Conservation (phyloP, 2,797 vertebrate species). For the Oceanodroma leucorhoa region DNA sequence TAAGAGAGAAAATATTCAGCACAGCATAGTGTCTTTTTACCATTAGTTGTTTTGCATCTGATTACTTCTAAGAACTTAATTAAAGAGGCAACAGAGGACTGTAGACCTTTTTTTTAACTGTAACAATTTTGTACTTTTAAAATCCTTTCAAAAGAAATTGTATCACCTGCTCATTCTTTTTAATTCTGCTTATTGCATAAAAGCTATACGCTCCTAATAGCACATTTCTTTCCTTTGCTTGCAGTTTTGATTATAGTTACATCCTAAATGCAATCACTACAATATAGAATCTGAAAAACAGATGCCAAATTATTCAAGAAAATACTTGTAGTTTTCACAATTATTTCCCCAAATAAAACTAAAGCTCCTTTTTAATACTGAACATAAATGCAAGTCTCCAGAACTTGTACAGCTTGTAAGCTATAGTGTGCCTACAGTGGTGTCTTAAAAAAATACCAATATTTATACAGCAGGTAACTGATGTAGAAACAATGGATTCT, state of each 20-base stretch:
- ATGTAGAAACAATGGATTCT: background rate
- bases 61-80: slow-evolving; percentile 74
- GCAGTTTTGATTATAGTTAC: background rate
- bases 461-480: background rate
- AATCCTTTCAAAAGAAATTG: slow-evolving; percentile 43
- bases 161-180: background rate
- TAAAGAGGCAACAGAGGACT: slow-evolving; percentile 62
- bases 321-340: background rate
- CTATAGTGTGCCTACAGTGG: background rate
- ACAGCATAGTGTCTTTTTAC: slow-evolving; percentile 51
- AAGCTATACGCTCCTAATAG: background rate
- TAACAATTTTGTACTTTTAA: slow-evolving; percentile 35
- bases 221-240: background rate
- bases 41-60: slow-evolving; percentile 66
- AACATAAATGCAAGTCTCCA: background rate
- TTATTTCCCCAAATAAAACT: slow-evolving; percentile 19
- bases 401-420: background rate
- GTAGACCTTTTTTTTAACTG: slow-evolving; percentile 50
- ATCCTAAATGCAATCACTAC: background rate
- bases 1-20: slow-evolving; percentile 72
- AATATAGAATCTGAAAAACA: background rate
- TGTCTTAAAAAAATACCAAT: background rate
- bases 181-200: background rate
- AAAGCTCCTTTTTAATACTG: background rate
- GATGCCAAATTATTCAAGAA: slow-evolving; percentile 19